A percentile compares a stretch with the other conserved stretches of the same genome.
Evolutionary conservation across 2,113 vertebrate genomes (phyloP).

Genomic region (Triplophysa dalaica): DNA sequence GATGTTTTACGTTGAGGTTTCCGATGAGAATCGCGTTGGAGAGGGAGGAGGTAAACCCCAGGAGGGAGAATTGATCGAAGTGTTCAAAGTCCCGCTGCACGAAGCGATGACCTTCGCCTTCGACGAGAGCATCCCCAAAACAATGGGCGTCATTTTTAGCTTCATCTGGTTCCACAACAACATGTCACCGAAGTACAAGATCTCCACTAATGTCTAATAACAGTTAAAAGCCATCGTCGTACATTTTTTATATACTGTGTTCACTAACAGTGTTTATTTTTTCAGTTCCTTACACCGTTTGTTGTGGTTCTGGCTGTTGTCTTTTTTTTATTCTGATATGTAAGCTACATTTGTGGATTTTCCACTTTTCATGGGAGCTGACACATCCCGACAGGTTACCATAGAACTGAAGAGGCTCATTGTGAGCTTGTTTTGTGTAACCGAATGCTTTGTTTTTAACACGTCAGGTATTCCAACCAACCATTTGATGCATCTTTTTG

Average conservation of each 20-base stretch:
- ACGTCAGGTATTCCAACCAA: conserved; percentile 27
- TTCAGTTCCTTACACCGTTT: conserved; percentile 49
- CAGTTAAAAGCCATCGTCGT: conserved; percentile 20
- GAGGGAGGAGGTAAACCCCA: conserved; percentile 79
- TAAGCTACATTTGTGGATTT: conserved; percentile 40
- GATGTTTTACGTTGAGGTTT: conserved; percentile 87
- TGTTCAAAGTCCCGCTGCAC: conserved; percentile 84
- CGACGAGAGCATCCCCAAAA: conserved; percentile 82
- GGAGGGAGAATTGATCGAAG: conserved; percentile 89
- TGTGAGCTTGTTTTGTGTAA: conserved; percentile 51
- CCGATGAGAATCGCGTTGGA: conserved; percentile 79
- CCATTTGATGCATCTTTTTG: conserved; percentile 38
- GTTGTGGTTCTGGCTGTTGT: conserved; percentile 54
- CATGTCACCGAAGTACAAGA: conserved; percentile 82
- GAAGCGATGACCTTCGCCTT: conserved; percentile 88
- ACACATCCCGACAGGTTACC: conserved; percentile 15
- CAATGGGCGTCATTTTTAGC: conserved; percentile 86
- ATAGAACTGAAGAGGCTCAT: conserved; percentile 37
- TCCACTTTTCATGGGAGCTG: conserved; percentile 25
- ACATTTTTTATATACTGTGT: conserved; percentile 42
- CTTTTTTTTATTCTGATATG: conserved; percentile 44
- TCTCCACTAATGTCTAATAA: conserved; percentile 81
- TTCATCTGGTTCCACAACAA: conserved; percentile 90
- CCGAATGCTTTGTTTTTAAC: conserved; percentile 46
- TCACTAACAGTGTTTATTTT: conserved; percentile 59